These are phyloP conservation scores for Rhaphigaster nebulosa DNA, from an alignment of 2,888 invertebrate genomes.

Conservation along the genomic window DNA sequence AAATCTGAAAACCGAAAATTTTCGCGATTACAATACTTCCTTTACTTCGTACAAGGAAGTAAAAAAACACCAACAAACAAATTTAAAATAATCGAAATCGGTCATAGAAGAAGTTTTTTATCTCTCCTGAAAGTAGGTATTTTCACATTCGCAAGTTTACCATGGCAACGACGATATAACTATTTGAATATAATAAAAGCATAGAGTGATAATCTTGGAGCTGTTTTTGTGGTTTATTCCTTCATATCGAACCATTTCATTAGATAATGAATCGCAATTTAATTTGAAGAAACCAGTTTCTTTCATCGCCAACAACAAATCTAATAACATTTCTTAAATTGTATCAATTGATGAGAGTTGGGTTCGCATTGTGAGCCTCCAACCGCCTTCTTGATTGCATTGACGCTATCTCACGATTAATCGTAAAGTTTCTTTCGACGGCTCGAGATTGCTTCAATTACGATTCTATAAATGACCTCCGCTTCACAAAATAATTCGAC, in stretches of 20 bases:
- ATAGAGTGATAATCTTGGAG: too few species aligned
- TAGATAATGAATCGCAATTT: not conserved
- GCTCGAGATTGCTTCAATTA: not conserved
- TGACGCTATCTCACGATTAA: conserved; percentile 22
- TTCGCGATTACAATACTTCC: too few species aligned
- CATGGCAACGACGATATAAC: too few species aligned
- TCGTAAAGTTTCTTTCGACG: not conserved
- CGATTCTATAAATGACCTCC: not conserved
- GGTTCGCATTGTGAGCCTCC: not conserved
- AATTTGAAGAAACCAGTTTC: not conserved
- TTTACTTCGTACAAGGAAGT: too few species aligned
- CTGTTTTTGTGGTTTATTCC: too few species aligned
- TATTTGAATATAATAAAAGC: too few species aligned
- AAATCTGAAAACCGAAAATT: too few species aligned
- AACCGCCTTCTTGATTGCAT: not conserved
- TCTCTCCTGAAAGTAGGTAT: too few species aligned
- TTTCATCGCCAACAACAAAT: not conserved
- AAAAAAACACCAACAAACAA: too few species aligned
- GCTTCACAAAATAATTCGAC: not conserved
- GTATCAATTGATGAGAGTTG: not conserved
- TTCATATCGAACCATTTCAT: not conserved
- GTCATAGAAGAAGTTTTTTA: too few species aligned
- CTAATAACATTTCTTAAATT: not conserved
- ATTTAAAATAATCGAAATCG: too few species aligned
- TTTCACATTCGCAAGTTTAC: too few species aligned